phyloP scores from a whole-genome alignment of 2,888 invertebrate species.

The Arge pagana region DNA sequence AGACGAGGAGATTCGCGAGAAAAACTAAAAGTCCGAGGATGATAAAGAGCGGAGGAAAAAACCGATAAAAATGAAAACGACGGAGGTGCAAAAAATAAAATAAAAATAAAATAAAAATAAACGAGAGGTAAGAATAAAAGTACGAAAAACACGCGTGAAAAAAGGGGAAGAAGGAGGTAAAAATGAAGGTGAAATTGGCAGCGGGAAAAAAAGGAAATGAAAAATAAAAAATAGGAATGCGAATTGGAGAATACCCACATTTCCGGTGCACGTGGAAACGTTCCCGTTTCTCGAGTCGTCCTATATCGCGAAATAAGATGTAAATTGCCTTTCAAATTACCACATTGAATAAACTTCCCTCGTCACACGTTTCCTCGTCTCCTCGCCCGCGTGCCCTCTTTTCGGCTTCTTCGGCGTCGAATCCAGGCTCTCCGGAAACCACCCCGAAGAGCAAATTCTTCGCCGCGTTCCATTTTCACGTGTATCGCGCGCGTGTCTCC shows the following conservation, averaged over 20 bases:
- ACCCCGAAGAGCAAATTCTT: no score
- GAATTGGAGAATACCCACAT: conserved; percentile 9
- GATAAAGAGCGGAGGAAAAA: no score
- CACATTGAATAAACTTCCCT: conserved; percentile 26
- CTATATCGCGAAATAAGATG: conserved; percentile 20
- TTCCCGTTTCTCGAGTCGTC: no score
- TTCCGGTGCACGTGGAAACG: conserved; percentile 9
- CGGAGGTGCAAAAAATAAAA: not conserved
- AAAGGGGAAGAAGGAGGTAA: not conserved
- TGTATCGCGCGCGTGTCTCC: conserved; percentile 1
- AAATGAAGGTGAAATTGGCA: not conserved
- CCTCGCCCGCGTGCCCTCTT: not conserved
- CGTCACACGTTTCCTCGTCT: conserved; percentile 16
- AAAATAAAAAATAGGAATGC: not conserved
- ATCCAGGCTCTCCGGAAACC: no score
- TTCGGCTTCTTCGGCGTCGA: no score
- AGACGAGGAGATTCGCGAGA: no score
- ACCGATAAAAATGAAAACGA: no score
- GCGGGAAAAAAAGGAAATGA: not conserved
- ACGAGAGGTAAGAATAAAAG: not conserved
- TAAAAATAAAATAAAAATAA: not conserved
- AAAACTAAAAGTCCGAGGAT: no score
- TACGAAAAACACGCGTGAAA: not conserved
- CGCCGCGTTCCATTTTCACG: conserved; percentile 19
- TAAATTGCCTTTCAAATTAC: conserved; percentile 24